Evolutionary conservation across 2,797 vertebrate species (phyloP), one percentile per base, ranked within the genome.

Genomic region (Parambassis ranga): DNA sequence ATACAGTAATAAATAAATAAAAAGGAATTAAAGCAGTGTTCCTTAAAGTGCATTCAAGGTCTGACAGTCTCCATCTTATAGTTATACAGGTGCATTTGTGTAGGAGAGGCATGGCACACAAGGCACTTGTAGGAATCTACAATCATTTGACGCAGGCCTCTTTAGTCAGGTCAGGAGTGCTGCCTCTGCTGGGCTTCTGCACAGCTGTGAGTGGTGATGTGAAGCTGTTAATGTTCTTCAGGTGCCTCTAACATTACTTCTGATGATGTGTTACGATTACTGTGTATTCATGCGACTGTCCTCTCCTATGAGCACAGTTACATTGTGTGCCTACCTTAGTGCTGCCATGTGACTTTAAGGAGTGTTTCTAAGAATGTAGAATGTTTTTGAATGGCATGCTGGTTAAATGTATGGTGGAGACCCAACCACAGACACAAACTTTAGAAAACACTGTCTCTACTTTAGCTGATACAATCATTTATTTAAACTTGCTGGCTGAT

Each of bases 1-100:
- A 81, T 65, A 66, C 16, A 59, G 16, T 23, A 53, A 59, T 48
- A 76, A 66, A 60, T 60, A 46, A 51, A 33, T 49, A 14, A 38
- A 46, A 37, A 41, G 20, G 32, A 46, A 43, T 63, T 71, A 61
- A 71, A 81, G 66, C 73, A 50, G 51, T 79, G 62, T 57, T 75
- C 68, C 67, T 60, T 75, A 87, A 87, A 87, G 82, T 90, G 89
- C 87, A 81, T 76, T 81, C 64, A 80, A 47, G 33, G 59, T 68
- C 64, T 65, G 46, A 72, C 43, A 57, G 65, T 57, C 27, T 65
- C 49, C 43, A 26, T 57, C 37, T 10, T 36, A 1, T 24, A 26
- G 38, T 52, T n/a, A 32, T 62, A 67, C 11, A 15, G 28, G 52
- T 33, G 4, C 44, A 38, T 53, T 65, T 22, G 43, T 3, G 2